phyloP scores from a whole-genome alignment of 2,797 vertebrate species.

The Gobionotothen gibberifrons region DNA sequence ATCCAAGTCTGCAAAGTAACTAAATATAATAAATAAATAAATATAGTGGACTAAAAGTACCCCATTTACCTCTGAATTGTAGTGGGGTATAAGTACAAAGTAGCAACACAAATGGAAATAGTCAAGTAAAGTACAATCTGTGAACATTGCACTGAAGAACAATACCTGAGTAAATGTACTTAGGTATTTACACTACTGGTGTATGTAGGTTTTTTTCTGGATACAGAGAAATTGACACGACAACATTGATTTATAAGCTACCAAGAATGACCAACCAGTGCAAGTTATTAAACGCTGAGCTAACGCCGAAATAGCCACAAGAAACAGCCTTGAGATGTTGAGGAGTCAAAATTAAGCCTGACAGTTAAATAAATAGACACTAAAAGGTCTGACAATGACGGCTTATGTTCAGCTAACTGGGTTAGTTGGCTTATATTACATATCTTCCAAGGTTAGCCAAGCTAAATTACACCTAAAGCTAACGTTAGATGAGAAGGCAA shows the following conservation, averaged over 20 bases:
- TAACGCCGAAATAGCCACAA: slow-evolving; percentile 29
- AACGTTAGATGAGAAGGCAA: slow-evolving; percentile 22
- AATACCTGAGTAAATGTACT: too few relatives aligned
- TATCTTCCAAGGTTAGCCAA: slow-evolving; percentile 48
- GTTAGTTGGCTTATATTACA: slow-evolving; percentile 21
- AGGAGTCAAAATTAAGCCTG: background rate
- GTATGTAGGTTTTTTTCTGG: too few relatives aligned
- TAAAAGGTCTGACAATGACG: background rate
- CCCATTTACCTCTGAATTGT: too few relatives aligned
- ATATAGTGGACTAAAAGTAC: too few relatives aligned
- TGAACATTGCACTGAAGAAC: too few relatives aligned
- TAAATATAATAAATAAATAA: too few relatives aligned
- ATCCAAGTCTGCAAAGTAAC: too few relatives aligned
- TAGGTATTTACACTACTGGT: background rate
- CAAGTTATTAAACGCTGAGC: slow-evolving; percentile 23
- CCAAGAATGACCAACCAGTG: slow-evolving; percentile 8
- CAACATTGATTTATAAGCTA: slow-evolving; percentile 10
- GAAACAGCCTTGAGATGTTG: background rate
- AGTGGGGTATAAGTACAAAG: too few relatives aligned
- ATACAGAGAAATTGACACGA: too few relatives aligned
- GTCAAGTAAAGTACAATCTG: too few relatives aligned
- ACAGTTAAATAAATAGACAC: background rate
- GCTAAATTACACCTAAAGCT: slow-evolving; percentile 31
- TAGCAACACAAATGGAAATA: too few relatives aligned
- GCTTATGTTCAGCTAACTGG: background rate